These are phyloP conservation scores for Alcis repandata DNA, from an alignment of 2,888 invertebrate genomes.

Conservation along the genomic window DNA sequence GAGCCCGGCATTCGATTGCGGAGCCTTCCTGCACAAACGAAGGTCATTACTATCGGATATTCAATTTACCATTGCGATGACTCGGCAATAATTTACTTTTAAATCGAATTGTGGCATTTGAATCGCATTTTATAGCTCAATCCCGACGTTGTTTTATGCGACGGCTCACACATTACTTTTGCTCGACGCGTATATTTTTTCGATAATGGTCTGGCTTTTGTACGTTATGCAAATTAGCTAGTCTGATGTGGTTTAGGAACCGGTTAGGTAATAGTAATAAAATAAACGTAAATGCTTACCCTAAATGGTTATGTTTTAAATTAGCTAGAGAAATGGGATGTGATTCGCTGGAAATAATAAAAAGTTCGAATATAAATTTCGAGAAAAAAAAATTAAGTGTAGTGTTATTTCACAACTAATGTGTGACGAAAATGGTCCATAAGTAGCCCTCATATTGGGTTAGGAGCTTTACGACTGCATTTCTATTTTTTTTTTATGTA, in stretches of 20 bases:
- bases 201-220: conserved; percentile 38
- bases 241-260: conserved; percentile 30
- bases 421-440: too few relatives aligned
- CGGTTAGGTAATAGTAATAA: conserved; percentile 30
- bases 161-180: conserved; percentile 51
- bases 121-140: conserved; percentile 64
- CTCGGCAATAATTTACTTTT: conserved; percentile 75
- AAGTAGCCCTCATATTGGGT: too few relatives aligned
- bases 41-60: conserved; percentile 77
- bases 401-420: too few relatives aligned
- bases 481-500: too few relatives aligned
- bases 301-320: conserved; percentile 13
- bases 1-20: conserved; percentile 61
- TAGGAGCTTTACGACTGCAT: too few relatives aligned
- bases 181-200: conserved; percentile 44
- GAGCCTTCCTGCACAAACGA: conserved; percentile 76
- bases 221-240: conserved; percentile 45
- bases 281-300: conserved; percentile 31
- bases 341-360: background rate
- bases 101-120: conserved; percentile 70
- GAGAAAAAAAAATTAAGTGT: too few relatives aligned
- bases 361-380: background rate
- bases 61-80: conserved; percentile 77
- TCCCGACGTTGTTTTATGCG: conserved; percentile 59
- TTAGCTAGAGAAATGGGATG: background rate